Evolutionary conservation across 2,113 vertebrate genomes (phyloP).

Genomic region (Mustela nigripes): DNA sequence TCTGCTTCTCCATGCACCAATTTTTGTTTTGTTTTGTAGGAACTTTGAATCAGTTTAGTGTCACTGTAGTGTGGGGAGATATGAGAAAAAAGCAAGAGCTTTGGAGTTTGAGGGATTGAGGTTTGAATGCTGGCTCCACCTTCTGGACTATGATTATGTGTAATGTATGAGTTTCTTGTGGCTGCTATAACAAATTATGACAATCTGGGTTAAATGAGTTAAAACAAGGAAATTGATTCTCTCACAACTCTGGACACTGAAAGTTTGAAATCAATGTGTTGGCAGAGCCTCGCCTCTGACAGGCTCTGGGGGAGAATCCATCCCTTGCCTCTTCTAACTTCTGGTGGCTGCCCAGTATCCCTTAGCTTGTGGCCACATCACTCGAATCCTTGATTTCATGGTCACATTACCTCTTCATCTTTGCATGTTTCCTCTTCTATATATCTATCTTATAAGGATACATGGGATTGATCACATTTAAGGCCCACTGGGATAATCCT

Average conservation of each 20-base stretch:
- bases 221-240: background rate
- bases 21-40: background rate
- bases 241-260: background rate
- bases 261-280: background rate
- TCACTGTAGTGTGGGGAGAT: accelerated
- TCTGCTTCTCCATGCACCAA: background rate
- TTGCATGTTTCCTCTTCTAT: background rate
- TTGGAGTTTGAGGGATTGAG: background rate
- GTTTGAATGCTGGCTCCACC: background rate
- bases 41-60: background rate
- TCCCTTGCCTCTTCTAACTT: background rate
- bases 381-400: background rate
- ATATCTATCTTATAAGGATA: background rate
- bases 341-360: background rate
- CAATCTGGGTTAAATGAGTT: background rate
- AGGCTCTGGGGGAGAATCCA: too few species aligned
- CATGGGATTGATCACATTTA: background rate
- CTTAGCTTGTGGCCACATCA: background rate
- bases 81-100: background rate
- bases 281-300: background rate
- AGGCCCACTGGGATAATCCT: background rate
- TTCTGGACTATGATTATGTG: background rate
- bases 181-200: background rate
- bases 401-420: background rate
- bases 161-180: background rate